Evolutionary conservation across 2,113 vertebrate species (phyloP), one percentile per base, ranked within the genome.

Genomic region (Desmodus rotundus): DNA sequence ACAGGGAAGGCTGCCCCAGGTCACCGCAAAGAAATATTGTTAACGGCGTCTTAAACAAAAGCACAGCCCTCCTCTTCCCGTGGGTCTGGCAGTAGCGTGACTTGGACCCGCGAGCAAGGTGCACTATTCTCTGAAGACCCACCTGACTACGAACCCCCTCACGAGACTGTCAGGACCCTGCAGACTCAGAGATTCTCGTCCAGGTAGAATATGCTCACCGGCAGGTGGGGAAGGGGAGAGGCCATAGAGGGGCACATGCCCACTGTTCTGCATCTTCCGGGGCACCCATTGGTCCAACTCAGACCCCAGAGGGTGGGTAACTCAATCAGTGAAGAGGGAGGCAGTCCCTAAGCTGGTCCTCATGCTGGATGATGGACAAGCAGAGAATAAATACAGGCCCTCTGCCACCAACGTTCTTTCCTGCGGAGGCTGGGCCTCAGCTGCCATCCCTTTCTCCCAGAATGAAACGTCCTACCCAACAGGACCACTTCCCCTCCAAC

Each of bases 31-130:
- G 72, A 73, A 58, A 47, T 20, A 26, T 19, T 4, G 3, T 19
- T 16, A n/a, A 77, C 4, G 33, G 90, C 26, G 41, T 31, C 56
- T 84, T 72, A 47, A 41, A 47, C 4, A 38, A 61, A 89, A 4
- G 36, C 5, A 5, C 28, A 8, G 43, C 8, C 54, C 85, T 67
- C 5, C 0, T 31, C 19, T 87, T 65, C 83, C 87, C 89, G 7
- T 0, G 8, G 28, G 33, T 26, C 63, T 28, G 45, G 65, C 45
- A n/a, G 15, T 0, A n/a, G 26, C 0, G 0, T 33, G 36, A 45
- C 61, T 45, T 4, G 0, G 10, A 56, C 4, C 31, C 2, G 7
- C 76, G 2, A 38, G 70, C 33, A 36, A 28, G 0, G 12, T 0
- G 12, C 12, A 4, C 3, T 3, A 50, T 4, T 74, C 74, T 56